These are phyloP conservation scores for Synergus gifuensis DNA, from an alignment of 2,888 invertebrate species.

Conservation along the genomic window DNA sequence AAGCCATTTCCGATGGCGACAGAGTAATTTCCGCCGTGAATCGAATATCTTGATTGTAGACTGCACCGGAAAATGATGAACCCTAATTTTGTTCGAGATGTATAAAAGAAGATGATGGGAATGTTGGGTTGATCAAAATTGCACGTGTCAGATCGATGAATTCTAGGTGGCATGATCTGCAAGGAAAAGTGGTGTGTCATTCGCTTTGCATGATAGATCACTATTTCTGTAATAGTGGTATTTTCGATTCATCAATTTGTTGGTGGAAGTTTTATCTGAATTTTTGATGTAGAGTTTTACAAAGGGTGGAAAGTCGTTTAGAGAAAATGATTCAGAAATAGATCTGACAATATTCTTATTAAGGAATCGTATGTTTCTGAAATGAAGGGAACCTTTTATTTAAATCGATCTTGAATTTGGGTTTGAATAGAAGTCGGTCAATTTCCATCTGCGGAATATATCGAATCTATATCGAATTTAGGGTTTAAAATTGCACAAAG, in stretches of 20 bases:
- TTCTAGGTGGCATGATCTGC: background rate
- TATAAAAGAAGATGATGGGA: background rate
- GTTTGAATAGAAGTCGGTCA: background rate
- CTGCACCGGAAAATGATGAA: background rate
- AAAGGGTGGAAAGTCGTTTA: background rate
- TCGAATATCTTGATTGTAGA: background rate
- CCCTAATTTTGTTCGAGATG: background rate
- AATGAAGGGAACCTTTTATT: too few relatives aligned
- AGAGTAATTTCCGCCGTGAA: conserved; percentile 4
- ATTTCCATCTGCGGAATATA: background rate
- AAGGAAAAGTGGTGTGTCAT: conserved; percentile 1
- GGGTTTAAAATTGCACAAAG: background rate
- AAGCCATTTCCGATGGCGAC: background rate
- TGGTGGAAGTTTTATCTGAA: background rate
- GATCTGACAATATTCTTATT: background rate
- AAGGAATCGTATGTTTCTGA: too few relatives aligned
- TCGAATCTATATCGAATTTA: background rate
- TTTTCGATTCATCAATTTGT: conserved; percentile 1
- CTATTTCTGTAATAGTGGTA: background rate
- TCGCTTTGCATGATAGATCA: background rate
- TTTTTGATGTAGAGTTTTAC: background rate
- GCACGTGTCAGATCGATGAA: conserved; percentile 19
- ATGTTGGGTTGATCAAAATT: background rate
- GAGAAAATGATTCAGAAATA: background rate
- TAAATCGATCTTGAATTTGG: background rate